These are phyloP conservation scores for Drosophila ercepeae DNA, from an alignment of 1,140 invertebrate species.

Conservation along the genomic window DNA sequence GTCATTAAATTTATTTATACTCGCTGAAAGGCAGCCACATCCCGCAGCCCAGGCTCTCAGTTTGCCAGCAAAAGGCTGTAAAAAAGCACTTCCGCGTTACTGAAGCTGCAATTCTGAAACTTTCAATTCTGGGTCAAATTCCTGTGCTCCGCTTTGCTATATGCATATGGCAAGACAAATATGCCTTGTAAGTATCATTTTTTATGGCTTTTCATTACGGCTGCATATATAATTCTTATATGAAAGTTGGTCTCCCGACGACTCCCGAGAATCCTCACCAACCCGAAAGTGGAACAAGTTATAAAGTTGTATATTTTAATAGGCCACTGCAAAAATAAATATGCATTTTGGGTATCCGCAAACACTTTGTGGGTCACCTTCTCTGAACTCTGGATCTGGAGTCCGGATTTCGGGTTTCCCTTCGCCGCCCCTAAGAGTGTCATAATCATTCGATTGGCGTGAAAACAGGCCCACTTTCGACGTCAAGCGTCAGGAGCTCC, in stretches of 20 bases:
- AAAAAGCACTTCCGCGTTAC: constrained; percentile 70
- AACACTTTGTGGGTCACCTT: constrained; percentile 56
- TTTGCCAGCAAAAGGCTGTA: constrained; percentile 39
- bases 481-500: constrained; percentile 4
- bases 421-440: too few species aligned
- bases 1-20: constrained; percentile 82
- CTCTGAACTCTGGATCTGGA: constrained; percentile 60
- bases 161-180: constrained; percentile 24
- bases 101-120: constrained; percentile 39
- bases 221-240: constrained; percentile 75
- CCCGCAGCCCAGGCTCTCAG: constrained; percentile 7
- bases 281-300: constrained; percentile 59
- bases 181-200: constrained; percentile 64
- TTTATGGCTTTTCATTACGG: constrained; percentile 78
- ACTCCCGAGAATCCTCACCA: constrained; percentile 3
- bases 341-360: constrained; percentile 17
- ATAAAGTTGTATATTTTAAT: constrained; percentile 78
- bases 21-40: constrained; percentile 63
- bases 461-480: constrained; percentile 38
- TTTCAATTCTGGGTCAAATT: constrained; percentile 77
- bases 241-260: too few species aligned
- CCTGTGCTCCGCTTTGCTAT: constrained; percentile 12
- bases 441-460: constrained; percentile 44
- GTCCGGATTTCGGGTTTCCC: too few species aligned
- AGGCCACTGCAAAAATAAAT: constrained; percentile 61